Base-by-base conservation (phyloP, 1,140 invertebrate genomes). In the Pseudomyrmex gracilis region DNA sequence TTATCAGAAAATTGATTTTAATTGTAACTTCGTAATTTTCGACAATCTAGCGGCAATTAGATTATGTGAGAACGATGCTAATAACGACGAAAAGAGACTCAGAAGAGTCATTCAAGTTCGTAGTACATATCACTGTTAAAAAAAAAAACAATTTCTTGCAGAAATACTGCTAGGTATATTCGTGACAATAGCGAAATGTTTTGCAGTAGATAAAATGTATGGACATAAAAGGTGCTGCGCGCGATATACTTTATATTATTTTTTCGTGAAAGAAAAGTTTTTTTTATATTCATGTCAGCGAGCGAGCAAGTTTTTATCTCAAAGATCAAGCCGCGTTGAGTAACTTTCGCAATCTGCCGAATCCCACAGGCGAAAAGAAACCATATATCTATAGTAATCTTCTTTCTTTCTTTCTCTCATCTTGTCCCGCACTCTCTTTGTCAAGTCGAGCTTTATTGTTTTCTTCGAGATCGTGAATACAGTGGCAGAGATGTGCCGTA, bases 261-360 rank as follows among this genome's bases (percentile, higher is more conserved):
- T 80, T 80, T 80, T 71, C 76, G 66, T n/a, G 76, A 71, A 53
- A 71, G 66, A 1, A 60, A 80, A 80, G 66, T 80, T 80, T 60
- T 53, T 20, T 71, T 71, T 80, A 70, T 80, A 80, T 34, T n/a
- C 76, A 66, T 15, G 76, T 66, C 58, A 53, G 53, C 76, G 76
- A 80, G 76, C 53, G 66, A 60, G 66, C 66, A 9, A 71, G 76
- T 80, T 80, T 80, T 66, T 66, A 80, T 80, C 66, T 80, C 76
- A 80, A 49, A n/a, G 66, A 80, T 80, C 76, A 80, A 53, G 76
- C 20, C 53, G 76, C 55, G 53, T 80, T 53, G 64, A 53, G 12
- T 80, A 80, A 80, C 66, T 80, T 80, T 80, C 64, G 51, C 76
- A 60, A 58, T 71, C 53, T 43, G 45, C 55, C 76, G 66, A 80